Base-by-base conservation (phyloP, 2,797 vertebrate species). In the Pangasius sanitwongsei region DNA sequence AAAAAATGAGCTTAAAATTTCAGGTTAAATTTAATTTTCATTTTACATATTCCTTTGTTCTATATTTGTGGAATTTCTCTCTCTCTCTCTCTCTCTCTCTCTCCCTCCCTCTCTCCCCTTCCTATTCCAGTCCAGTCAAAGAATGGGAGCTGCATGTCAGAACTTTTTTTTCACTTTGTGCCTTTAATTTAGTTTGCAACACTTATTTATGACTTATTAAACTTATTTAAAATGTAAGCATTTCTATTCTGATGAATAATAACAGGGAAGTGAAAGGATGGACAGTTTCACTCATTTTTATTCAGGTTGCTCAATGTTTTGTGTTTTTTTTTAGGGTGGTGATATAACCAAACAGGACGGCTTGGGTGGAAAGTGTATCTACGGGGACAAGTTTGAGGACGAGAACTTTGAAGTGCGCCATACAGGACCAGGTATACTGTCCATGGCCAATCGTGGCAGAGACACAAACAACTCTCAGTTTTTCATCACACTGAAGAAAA, bases 371-470 rank as follows among this genome's bases (percentile, higher is more conserved):
- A 96, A 86, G 59, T 98, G 98, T 72, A 97, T 99, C 96, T 99
- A 97, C 83, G 98, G 98, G 89, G 91, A 92, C 65, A 93, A 94
- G 86, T 99, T 99, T 93, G 98, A 99, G 93, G 99, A 99, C 72
- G 99, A 99, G 94, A 99, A 97, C 94, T 99, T 99, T 28, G 95
- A 96, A 50, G 93, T 99, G 83, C 97, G 95, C 90, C 99, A 99
- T 95, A 98, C 97, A 0, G 96, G 97, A 16, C 97, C 98, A 0
- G 98, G 99, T 37, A 95, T 99, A 28, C 90, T 99, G 80, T 98
- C 99, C 0, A 99, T 99, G 99, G 99, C 97, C 72, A 99, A 97
- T 91, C 93, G 83, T 0, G 98, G 98, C 44, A 97, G 93, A 0
- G 94, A 97, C 94, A 96, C 96, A 87, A 97, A 97, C 94, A 96